Base-by-base conservation (phyloP, 2,113 vertebrate species). In the Apistogramma diplotaenia region DNA sequence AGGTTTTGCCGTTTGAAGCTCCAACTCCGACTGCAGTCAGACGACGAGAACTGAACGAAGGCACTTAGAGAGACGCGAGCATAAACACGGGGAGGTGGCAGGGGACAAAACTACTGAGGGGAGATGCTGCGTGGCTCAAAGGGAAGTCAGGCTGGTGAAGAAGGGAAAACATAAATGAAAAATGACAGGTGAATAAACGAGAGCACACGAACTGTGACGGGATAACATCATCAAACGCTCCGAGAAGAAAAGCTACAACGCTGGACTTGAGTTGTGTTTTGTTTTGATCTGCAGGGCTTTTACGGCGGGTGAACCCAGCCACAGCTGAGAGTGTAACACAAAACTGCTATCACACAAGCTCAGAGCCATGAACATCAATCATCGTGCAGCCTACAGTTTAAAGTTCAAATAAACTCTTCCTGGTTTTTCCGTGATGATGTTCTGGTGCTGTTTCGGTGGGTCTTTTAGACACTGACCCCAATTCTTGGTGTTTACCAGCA, bases 131-230 rank as follows among this genome's bases (percentile, higher is more conserved):
- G 19, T 21, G 55, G 58, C 59, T 78, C 79, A 72, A 49, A 81
- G 70, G 72, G 43, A 75, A 87, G 54, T 57, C 67, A 55, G 61
- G 16, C 80, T 51, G 77, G n/a, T 40, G 53, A 83, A 56, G 37
- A 79, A 56, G 27, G 59, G 43, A 85, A 11, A 55, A 46, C 27
- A 53, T 33, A 74, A 79, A 86, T 86, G 81, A 80, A 81, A 85
- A 86, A 33, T 84, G 87, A 88, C 86, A 81, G 73, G 37, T 62
- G 72, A 85, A 74, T 25, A 77, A 25, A 84, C 27, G 33, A 51
- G 70, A 83, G 56, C 60, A 82, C 65, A 87, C 31, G 55, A 74
- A 78, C 53, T 31, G 29, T 0, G 59, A 90, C 49, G 4, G 78
- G 53, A 85, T 27, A 43, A 35, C 56, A 51, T 79, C 75, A 58